A percentile compares a stretch with the other conserved stretches of the same genome.
Conservation (phyloP, 2,797 vertebrate genomes). For the Macropus fuliginosus region DNA sequence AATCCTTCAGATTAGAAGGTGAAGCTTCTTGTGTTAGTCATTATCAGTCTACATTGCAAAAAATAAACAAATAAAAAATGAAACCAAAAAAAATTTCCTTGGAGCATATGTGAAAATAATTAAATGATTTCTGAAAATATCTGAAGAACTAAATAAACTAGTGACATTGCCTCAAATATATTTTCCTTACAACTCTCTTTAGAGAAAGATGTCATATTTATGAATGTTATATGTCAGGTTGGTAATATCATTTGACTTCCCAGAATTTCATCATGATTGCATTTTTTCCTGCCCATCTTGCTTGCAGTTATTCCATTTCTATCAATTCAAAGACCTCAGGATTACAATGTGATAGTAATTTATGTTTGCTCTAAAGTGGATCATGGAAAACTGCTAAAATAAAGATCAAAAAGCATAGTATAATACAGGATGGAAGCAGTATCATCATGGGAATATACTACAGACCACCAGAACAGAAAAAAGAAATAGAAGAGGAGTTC, state of each 20-base stretch:
- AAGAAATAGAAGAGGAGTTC: neutral
- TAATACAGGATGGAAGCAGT: neutral
- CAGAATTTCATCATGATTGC: neutral
- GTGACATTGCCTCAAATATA: neutral
- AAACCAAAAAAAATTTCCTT: neutral
- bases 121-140: neutral
- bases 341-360: neutral
- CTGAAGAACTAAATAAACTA: neutral
- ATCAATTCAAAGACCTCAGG: neutral
- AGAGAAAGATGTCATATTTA: neutral
- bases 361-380: neutral
- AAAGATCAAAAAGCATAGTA: constrained; percentile 10
- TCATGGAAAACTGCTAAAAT: neutral
- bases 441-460: neutral
- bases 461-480: neutral
- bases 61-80: no score
- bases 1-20: neutral
- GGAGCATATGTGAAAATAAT: neutral
- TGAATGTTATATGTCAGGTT: neutral
- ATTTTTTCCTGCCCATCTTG: neutral
- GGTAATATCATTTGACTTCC: neutral
- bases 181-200: neutral
- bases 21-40: neutral
- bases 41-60: neutral
- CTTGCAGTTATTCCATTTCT: neutral